These are phyloP conservation scores for Corythaeola cristata DNA, from an alignment of 2,113 vertebrate species.

Conservation along the genomic window DNA sequence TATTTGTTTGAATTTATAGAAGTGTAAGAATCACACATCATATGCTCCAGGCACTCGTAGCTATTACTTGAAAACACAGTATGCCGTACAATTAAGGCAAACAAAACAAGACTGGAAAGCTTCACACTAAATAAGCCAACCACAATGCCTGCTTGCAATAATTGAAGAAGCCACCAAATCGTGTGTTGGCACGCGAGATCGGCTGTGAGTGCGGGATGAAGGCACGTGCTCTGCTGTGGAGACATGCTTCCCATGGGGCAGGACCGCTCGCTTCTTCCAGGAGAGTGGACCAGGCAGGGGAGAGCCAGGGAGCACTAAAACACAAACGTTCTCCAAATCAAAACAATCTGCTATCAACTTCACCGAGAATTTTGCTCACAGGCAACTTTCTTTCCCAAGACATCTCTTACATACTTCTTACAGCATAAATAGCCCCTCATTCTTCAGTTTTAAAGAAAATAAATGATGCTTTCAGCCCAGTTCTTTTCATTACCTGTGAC, in stretches of 20 bases:
- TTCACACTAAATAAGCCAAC: background rate
- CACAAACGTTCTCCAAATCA: background rate
- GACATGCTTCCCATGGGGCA: rapidly evolving
- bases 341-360: background rate
- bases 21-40: background rate
- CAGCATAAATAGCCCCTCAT: constrained; percentile 25
- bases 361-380: background rate
- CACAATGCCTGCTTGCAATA: rapidly evolving
- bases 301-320: background rate
- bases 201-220: background rate
- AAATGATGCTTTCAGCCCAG: constrained; percentile 43
- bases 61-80: background rate
- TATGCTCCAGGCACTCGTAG: background rate
- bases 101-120: background rate
- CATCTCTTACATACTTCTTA: background rate
- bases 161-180: background rate
- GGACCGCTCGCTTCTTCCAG: background rate
- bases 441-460: constrained; percentile 51
- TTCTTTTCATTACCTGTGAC: constrained; percentile 31
- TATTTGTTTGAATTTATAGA: background rate
- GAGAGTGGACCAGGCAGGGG: background rate
- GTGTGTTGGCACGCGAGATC: background rate
- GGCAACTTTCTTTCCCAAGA: constrained; percentile 23
- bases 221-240: background rate
- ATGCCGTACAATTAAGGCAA: background rate